Conservation (phyloP, 2,797 vertebrate species). For the Caiman crocodilus region DNA sequence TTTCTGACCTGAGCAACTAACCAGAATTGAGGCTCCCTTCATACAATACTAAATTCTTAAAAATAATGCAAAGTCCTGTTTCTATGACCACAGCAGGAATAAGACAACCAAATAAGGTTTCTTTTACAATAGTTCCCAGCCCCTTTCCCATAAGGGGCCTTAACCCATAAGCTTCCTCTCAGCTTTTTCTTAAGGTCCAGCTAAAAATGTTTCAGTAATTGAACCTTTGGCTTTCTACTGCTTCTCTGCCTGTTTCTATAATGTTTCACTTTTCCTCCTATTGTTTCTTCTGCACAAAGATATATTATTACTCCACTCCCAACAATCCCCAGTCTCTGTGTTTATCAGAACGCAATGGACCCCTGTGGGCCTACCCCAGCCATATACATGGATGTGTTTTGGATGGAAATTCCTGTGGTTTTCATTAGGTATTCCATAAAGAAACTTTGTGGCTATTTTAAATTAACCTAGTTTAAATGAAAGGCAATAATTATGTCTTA, state of each 20-base stretch:
- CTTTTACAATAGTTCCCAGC: background rate
- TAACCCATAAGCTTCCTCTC: background rate
- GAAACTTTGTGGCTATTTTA: background rate
- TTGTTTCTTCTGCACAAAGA: background rate
- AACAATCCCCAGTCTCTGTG: background rate
- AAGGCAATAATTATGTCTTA: too few species aligned
- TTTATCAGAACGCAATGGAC: background rate
- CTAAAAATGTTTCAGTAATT: background rate
- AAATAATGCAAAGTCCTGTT: background rate
- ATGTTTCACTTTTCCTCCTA: background rate
- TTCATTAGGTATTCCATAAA: background rate
- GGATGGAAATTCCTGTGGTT: rapidly evolving
- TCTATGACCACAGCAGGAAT: background rate
- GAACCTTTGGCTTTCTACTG: background rate
- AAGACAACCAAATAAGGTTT: background rate
- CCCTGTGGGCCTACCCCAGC: background rate
- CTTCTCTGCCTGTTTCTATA: background rate
- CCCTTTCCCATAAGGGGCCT: background rate
- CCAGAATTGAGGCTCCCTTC: background rate
- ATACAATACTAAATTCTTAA: background rate
- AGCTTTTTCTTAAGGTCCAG: background rate
- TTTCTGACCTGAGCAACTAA: background rate
- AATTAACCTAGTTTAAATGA: background rate
- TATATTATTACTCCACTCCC: background rate
- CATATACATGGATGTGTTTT: background rate